Evolutionary conservation across 1,140 invertebrate genomes (phyloP).

Genomic region (Trissolcus basalis): DNA sequence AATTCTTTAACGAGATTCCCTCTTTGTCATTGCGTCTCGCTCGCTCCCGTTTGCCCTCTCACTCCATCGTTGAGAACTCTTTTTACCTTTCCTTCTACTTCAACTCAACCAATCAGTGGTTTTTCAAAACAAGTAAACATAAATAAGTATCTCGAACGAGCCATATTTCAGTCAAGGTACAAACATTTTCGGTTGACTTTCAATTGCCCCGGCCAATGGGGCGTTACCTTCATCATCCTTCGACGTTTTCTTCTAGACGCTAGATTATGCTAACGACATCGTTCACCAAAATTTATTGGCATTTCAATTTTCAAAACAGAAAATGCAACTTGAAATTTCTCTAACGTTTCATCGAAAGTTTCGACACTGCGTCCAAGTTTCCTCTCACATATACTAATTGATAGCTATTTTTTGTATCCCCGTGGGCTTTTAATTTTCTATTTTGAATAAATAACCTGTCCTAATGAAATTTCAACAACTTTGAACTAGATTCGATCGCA

Average conservation of each 20-base stretch:
- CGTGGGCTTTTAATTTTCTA: no score
- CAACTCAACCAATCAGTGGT: conserved; percentile 7
- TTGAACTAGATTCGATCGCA: no score
- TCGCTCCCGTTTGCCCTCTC: conserved; percentile 3
- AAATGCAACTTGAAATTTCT: conserved; percentile 8
- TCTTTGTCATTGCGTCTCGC: conserved; percentile 20
- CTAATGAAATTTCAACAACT: no score
- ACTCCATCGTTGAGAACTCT: conserved; percentile 6
- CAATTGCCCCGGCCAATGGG: conserved; percentile 22
- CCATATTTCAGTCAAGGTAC: conserved; percentile 25
- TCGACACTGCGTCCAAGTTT: no score
- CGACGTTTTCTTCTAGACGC: conserved; percentile 10
- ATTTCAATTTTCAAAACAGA: conserved; percentile 35
- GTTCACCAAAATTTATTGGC: conserved; percentile 44
- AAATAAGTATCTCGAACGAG: conserved; percentile 21
- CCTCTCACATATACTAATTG: no score
- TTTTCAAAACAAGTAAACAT: conserved; percentile 33
- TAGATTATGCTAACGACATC: conserved; percentile 53
- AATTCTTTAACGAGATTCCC: conserved; percentile 49
- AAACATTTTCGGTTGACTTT: conserved; percentile 27
- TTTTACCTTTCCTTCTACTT: conserved; percentile 13
- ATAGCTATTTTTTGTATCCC: no score
- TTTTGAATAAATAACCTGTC: no score
- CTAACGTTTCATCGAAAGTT: no score
- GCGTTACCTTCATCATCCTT: conserved; percentile 35